phyloP scores from a whole-genome alignment of 2,113 vertebrate genomes.

The Typhlomys cinereus region DNA sequence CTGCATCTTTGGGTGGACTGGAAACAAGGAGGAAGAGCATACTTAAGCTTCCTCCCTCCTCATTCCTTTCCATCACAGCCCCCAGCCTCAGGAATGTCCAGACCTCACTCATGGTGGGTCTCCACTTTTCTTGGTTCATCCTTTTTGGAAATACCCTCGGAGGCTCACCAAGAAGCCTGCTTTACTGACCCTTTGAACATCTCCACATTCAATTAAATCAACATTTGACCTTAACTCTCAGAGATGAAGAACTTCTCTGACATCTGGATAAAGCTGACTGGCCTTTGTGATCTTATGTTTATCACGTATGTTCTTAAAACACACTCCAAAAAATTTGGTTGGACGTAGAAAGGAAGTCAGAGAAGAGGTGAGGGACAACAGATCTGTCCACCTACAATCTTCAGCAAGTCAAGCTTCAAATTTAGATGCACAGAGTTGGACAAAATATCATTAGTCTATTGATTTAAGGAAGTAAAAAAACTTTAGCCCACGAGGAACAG shows the following conservation, averaged over 20 bases:
- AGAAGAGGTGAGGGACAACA: background rate
- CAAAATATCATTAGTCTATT: slow-evolving; percentile 46
- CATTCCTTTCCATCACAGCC: background rate
- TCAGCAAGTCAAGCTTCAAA: slow-evolving; percentile 35
- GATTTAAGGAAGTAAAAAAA: slow-evolving; percentile 69
- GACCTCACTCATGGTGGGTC: background rate
- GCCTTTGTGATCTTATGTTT: background rate
- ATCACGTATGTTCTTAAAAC: background rate
- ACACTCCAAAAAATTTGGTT: background rate
- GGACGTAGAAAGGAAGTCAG: background rate
- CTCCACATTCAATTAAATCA: background rate
- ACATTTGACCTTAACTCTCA: background rate
- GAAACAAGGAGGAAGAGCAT: background rate
- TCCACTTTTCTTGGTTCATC: background rate
- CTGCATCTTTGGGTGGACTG: background rate
- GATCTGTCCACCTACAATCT: background rate
- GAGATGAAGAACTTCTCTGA: background rate
- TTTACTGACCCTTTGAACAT: background rate
- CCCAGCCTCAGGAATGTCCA: background rate
- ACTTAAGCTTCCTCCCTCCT: background rate
- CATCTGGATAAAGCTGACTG: background rate
- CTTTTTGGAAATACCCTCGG: background rate
- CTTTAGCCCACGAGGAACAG: slow-evolving; percentile 26
- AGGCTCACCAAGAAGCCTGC: background rate
- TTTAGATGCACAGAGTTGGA: slow-evolving; percentile 9